A percentile compares a stretch with the other conserved stretches of the same genome.
Evolutionary conservation across 2,888 invertebrate genomes (phyloP).

Genomic region (Aricia artaxerxes): DNA sequence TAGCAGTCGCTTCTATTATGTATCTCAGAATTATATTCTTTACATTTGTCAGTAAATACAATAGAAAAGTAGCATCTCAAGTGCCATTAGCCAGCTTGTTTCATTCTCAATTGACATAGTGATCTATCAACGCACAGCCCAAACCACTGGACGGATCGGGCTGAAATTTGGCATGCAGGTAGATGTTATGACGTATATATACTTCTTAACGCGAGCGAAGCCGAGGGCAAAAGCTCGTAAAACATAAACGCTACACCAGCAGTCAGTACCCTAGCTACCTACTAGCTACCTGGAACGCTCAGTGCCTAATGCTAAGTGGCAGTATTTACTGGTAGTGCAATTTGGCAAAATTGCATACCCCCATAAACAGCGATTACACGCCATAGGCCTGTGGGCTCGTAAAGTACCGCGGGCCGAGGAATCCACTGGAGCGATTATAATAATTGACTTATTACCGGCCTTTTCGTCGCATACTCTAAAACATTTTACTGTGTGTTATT

Average conservation of each 20-base stretch:
- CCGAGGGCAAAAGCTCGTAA: too few species aligned
- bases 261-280: background rate
- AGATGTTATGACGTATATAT: too few species aligned
- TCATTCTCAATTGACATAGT: too few species aligned
- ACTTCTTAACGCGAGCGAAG: too few species aligned
- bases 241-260: background rate
- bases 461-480: constrained; percentile 22
- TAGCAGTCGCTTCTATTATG: too few species aligned
- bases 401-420: constrained; percentile 5
- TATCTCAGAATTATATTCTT: too few species aligned
- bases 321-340: constrained; percentile 13
- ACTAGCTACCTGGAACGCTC: background rate
- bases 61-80: too few species aligned
- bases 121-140: too few species aligned
- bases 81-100: too few species aligned
- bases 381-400: background rate
- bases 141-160: too few species aligned
- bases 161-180: too few species aligned
- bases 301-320: constrained; percentile 10
- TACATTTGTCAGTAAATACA: too few species aligned
- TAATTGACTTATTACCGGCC: constrained; percentile 25
- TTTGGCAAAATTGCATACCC: constrained; percentile 31
- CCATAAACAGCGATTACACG: constrained; percentile 37
- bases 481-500: background rate
- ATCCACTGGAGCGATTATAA: background rate